Evolutionary conservation across 2,797 vertebrate species (phyloP), one percentile per base, ranked within the genome.

Genomic region (Acrocephalus scirpaceus): DNA sequence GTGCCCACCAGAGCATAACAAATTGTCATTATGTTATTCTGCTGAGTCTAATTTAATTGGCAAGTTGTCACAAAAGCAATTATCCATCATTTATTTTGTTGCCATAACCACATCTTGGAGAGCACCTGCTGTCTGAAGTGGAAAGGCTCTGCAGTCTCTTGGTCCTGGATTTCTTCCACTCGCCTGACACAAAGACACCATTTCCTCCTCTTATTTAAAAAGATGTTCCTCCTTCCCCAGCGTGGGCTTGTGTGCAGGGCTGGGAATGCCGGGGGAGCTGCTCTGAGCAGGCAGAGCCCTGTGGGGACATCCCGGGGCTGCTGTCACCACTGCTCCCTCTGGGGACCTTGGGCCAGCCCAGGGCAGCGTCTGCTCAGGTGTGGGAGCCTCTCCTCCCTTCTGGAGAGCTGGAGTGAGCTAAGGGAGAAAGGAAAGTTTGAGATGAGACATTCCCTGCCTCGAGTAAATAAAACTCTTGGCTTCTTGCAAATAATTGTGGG

Each of bases 1-100:
- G 98, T 98, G 98, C 98, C 98, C 98, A 98, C 98, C 98, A 97
- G 98, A 99, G 98, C 98, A 98, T 98, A 98, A 98, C 98, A 99
- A 99, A 99, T 99, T 98, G 98, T 98, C 98, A 99, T 99, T 99
- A 98, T 99, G 98, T 99, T 99, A 98, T 99, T 99, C 98, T 98
- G 98, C 98, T 98, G 98, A 98, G 98, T 98, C 98, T 99, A 99
- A 99, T 99, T 99, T 99, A 99, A 99, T 99, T 99, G 98, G 98
- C 98, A 99, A 98, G 98, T 98, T 99, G 98, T 99, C 98, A 99
- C 98, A 99, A 99, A 99, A 98, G 98, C 98, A 99, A 99, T 99
- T 99, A 99, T 99, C 98, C 98, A 97, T 99, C 98, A 98, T 99
- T 99, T 99, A 98, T 99, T 99, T 99, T 99, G 98, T 98, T 99